These are phyloP conservation scores for Anastatus disparis DNA, from an alignment of 1,140 invertebrate genomes.

Conservation along the genomic window DNA sequence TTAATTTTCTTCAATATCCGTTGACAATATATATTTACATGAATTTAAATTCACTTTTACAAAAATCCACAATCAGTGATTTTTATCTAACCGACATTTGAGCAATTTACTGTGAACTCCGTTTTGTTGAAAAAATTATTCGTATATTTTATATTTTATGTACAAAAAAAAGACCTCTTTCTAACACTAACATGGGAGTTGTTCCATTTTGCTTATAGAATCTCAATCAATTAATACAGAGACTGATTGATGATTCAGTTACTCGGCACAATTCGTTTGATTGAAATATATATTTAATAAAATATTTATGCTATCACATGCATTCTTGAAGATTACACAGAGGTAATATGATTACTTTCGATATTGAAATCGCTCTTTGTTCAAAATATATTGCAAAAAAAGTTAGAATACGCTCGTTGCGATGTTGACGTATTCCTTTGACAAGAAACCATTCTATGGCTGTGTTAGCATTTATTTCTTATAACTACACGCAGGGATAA, in stretches of 20 bases:
- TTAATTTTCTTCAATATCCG: constrained; percentile 10
- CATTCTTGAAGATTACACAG: constrained; percentile 15
- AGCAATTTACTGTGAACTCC: constrained; percentile 8
- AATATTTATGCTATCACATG: constrained; percentile 19
- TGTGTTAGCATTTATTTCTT: constrained; percentile 39
- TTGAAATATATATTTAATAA: constrained; percentile 26
- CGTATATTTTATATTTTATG: constrained; percentile 22
- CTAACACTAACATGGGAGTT: neutral
- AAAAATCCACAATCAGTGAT: constrained; percentile 11
- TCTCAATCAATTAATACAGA: neutral
- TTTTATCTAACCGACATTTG: constrained; percentile 26
- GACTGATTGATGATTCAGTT: constrained; percentile 20
- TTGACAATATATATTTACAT: constrained; percentile 32
- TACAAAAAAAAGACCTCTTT: constrained; percentile 26
- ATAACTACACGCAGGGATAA: constrained; percentile 38
- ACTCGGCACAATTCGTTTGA: constrained; percentile 26
- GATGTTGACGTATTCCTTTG: neutral
- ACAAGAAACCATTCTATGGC: constrained; percentile 40
- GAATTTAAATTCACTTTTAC: constrained; percentile 16
- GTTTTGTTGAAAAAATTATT: constrained; percentile 28
- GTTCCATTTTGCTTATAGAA: neutral
- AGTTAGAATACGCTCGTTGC: constrained; percentile 13
- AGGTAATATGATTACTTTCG: constrained; percentile 31
- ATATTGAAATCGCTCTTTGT: constrained; percentile 30
- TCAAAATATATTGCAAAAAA: constrained; percentile 27